A percentile compares a stretch with the other conserved stretches of the same genome.
Conservation (phyloP, 1,140 invertebrate species). For the Cephus cinctus region DNA sequence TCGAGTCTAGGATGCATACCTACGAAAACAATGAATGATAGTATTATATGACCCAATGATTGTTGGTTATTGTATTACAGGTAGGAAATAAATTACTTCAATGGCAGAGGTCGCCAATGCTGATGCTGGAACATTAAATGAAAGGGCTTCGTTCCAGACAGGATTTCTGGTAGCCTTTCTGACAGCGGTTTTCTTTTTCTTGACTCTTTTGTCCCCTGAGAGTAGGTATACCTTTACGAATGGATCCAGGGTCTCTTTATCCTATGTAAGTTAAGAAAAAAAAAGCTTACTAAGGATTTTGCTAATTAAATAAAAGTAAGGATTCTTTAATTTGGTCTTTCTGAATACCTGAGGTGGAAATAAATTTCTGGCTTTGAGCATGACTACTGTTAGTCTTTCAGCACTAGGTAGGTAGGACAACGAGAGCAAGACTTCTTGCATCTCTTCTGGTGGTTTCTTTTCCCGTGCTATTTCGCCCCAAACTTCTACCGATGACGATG, state of each 20-base stretch:
- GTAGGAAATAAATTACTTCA: constrained; percentile 60
- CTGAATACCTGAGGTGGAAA: constrained; percentile 60
- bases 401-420: constrained; percentile 85
- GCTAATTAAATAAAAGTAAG: constrained; percentile 7
- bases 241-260: constrained; percentile 66
- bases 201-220: constrained; percentile 81
- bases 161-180: constrained; percentile 84
- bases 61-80: neutral
- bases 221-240: constrained; percentile 90
- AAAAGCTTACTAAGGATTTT: neutral
- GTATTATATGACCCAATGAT: neutral
- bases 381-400: constrained; percentile 78
- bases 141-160: constrained; percentile 93
- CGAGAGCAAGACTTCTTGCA: constrained; percentile 78
- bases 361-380: constrained; percentile 82
- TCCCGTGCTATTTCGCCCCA: constrained; percentile 78
- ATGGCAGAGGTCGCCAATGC: constrained; percentile 70
- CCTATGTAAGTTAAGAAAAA: constrained; percentile 18
- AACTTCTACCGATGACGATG: constrained; percentile 68
- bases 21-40: constrained; percentile 32
- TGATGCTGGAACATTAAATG: constrained; percentile 79
- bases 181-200: constrained; percentile 89
- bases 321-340: neutral
- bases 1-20: constrained; percentile 63
- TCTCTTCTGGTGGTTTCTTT: constrained; percentile 74